These are phyloP conservation scores for Athalia cordata DNA, from an alignment of 2,888 invertebrate genomes.

Conservation along the genomic window DNA sequence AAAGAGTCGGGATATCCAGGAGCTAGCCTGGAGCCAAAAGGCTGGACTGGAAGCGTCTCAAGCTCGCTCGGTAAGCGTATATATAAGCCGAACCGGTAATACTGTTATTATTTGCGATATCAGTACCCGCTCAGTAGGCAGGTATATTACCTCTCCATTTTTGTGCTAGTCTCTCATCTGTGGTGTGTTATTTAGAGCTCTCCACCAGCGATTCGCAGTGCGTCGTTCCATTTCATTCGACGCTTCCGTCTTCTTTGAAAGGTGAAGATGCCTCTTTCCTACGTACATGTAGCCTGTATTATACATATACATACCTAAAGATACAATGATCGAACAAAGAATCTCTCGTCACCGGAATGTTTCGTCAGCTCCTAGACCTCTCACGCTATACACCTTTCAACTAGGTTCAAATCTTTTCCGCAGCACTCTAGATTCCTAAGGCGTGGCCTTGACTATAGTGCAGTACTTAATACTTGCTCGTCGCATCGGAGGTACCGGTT, in stretches of 20 bases:
- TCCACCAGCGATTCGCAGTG: conserved; percentile 34
- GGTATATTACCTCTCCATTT: conserved; percentile 21
- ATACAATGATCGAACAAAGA: conserved; percentile 21
- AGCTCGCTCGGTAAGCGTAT: conserved; percentile 12
- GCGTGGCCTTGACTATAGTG: conserved; percentile 29
- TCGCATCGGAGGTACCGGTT: conserved; percentile 37
- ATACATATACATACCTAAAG: no score
- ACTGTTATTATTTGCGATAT: conserved; percentile 47
- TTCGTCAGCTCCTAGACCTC: conserved; percentile 14
- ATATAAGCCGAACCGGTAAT: conserved; percentile 41
- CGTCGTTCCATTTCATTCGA: conserved; percentile 21
- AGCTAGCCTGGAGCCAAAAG: conserved; percentile 30
- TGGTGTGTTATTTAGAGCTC: conserved; percentile 40
- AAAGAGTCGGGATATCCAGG: conserved; percentile 29
- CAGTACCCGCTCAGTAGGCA: conserved; percentile 34
- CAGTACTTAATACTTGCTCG: conserved; percentile 14
- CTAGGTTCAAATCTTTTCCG: conserved; percentile 27
- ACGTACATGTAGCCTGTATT: no score
- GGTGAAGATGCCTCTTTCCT: background rate
- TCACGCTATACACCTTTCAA: background rate
- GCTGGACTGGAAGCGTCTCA: conserved; percentile 28
- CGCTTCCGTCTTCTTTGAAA: conserved; percentile 34
- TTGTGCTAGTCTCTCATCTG: conserved; percentile 2
- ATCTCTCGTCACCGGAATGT: conserved; percentile 35
- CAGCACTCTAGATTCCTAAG: conserved; percentile 37